Evolutionary conservation across 2,113 vertebrate genomes (phyloP).

Genomic region (Mirounga angustirostris): DNA sequence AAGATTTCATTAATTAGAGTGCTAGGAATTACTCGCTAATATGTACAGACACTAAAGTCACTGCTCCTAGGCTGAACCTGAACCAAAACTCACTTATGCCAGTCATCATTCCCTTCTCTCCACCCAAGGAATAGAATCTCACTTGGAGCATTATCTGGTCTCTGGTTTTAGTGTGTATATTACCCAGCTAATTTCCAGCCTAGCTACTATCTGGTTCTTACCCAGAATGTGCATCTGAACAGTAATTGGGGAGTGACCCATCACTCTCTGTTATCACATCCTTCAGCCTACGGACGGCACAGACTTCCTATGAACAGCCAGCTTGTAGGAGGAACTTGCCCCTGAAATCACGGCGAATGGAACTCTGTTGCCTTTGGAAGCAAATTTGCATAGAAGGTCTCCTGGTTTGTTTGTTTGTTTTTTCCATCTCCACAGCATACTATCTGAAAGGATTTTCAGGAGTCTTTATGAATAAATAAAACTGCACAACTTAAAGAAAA

Average conservation of each 20-base stretch:
- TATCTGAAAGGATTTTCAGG: slow-evolving; percentile 23
- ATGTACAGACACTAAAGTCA: not conserved
- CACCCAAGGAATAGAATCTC: not conserved
- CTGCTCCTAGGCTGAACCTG: not conserved
- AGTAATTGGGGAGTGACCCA: not conserved
- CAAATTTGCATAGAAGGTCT: slow-evolving; percentile 58
- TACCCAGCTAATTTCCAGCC: slow-evolving; percentile 2
- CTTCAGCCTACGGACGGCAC: slow-evolving; percentile 56
- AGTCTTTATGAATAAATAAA: slow-evolving; percentile 79
- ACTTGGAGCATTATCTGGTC: not conserved
- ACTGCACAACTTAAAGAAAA: slow-evolving; percentile 73
- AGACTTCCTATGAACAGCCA: slow-evolving; percentile 76
- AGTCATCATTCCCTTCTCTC: not conserved
- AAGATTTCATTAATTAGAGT: slow-evolving; percentile 38
- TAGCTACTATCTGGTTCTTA: not conserved
- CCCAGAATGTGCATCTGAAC: not conserved
- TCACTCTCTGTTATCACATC: not conserved
- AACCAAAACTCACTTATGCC: not conserved
- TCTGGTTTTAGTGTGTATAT: slow-evolving; percentile 15
- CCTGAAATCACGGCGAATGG: slow-evolving; percentile 54
- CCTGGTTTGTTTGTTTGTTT: not conserved
- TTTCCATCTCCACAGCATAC: slow-evolving; percentile 19
- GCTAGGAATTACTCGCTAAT: slow-evolving; percentile 26
- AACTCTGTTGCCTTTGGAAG: not conserved
- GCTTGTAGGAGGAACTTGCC: slow-evolving; percentile 57